Evolutionary conservation across 2,797 vertebrate species (phyloP).

Genomic region (Myotis pilosus): DNA sequence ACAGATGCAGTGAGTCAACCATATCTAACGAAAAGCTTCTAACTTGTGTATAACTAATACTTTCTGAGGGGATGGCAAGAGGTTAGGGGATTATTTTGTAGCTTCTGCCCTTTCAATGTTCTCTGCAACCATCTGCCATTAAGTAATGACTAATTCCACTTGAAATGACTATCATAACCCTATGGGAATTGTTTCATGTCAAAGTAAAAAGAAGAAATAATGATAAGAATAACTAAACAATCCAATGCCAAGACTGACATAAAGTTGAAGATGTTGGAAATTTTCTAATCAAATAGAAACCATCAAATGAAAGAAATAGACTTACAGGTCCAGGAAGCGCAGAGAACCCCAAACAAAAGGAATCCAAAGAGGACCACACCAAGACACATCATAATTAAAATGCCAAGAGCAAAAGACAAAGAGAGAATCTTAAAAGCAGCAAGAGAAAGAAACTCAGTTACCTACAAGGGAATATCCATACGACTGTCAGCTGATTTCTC

Average conservation of each 20-base stretch:
- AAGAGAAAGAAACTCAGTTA: too few relatives aligned
- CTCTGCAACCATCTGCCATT: conserved; percentile 30
- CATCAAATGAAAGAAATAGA: too few relatives aligned
- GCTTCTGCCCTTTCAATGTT: conserved; percentile 27
- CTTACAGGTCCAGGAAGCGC: too few relatives aligned
- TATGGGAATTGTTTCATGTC: not conserved
- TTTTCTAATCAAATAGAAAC: not conserved
- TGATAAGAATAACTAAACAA: not conserved
- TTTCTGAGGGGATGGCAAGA: not conserved
- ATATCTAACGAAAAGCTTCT: not conserved
- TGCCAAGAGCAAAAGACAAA: too few relatives aligned
- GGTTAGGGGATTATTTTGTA: not conserved
- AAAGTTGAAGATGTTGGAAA: not conserved
- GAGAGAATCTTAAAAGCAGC: too few relatives aligned
- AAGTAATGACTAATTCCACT: conserved; percentile 14
- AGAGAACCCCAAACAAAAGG: too few relatives aligned
- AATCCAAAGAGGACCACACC: too few relatives aligned
- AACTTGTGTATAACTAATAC: not conserved
- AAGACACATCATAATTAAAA: too few relatives aligned
- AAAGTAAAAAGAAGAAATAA: not conserved
- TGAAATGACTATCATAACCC: not conserved
- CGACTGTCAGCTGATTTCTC: too few relatives aligned
- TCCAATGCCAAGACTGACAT: not conserved
- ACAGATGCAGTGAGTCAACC: not conserved
- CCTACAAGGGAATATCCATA: too few relatives aligned